phyloP scores from a whole-genome alignment of 2,888 invertebrate genomes.

The Alviniconcha strummeri region DNA sequence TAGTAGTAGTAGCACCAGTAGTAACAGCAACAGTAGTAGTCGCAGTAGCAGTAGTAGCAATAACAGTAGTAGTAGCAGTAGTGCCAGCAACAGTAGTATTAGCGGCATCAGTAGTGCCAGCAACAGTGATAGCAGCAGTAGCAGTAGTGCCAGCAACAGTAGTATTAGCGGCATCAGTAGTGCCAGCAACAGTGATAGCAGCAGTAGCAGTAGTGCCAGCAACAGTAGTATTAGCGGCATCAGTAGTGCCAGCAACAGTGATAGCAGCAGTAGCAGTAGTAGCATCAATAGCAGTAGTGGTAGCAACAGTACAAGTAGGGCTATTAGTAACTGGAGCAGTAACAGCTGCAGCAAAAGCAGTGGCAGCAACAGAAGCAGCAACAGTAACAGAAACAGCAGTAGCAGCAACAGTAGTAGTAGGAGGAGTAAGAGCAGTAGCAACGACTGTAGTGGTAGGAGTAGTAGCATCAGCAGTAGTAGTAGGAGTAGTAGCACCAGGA shows the following conservation, averaged over 20 bases:
- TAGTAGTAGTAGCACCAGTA: background rate
- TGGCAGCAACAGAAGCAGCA: background rate
- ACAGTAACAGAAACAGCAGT: background rate
- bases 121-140: background rate
- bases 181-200: background rate
- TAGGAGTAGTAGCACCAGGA: background rate
- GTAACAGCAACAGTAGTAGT: background rate
- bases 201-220: background rate
- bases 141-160: constrained; percentile 7
- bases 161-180: background rate
- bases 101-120: background rate
- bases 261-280: constrained; percentile 22
- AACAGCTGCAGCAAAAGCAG: no score
- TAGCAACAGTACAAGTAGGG: background rate
- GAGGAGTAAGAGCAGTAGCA: background rate
- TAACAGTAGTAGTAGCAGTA: background rate
- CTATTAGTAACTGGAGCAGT: background rate
- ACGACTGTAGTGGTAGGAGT: background rate
- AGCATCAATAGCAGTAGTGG: background rate
- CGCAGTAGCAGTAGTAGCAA: constrained; percentile 13
- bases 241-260: background rate
- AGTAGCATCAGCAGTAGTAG: background rate
- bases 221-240: constrained; percentile 5
- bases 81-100: background rate
- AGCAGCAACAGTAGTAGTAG: background rate